phyloP scores from a whole-genome alignment of 2,888 invertebrate genomes.

The Nemotelus nigrinus region DNA sequence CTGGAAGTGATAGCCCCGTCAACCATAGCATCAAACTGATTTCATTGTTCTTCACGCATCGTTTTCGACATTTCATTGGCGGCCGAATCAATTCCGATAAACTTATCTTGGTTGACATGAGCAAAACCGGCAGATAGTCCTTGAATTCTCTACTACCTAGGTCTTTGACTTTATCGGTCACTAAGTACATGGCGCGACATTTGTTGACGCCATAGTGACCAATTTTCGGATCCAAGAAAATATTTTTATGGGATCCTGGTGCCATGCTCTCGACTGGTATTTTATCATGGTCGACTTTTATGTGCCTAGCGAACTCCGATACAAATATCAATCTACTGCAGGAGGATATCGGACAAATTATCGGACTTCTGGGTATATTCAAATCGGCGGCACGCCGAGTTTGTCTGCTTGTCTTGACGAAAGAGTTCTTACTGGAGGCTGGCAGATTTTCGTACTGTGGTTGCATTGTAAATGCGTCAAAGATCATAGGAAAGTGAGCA shows the following conservation, averaged over 20 bases:
- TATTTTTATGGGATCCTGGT: constrained; percentile 56
- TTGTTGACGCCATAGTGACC: constrained; percentile 53
- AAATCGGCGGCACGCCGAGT: constrained; percentile 45
- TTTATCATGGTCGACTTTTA: constrained; percentile 56
- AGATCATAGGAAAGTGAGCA: background rate
- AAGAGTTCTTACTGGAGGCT: background rate
- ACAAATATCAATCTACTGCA: constrained; percentile 57
- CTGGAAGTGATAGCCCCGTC: constrained; percentile 55
- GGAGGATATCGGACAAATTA: constrained; percentile 57
- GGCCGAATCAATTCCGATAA: background rate
- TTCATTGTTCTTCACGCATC: background rate
- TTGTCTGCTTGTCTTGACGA: background rate
- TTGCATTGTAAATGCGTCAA: background rate
- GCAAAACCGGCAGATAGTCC: constrained; percentile 57
- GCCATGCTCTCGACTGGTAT: constrained; percentile 58
- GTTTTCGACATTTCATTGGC: background rate
- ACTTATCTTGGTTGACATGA: constrained; percentile 58
- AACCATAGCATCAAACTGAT: constrained; percentile 58
- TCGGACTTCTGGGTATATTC: constrained; percentile 55
- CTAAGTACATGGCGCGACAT: constrained; percentile 58
- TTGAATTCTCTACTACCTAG: constrained; percentile 54
- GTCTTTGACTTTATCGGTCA: constrained; percentile 57
- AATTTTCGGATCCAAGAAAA: constrained; percentile 57
- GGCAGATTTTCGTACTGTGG: constrained; percentile 1
- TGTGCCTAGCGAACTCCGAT: constrained; percentile 59